Conservation (phyloP, 2,113 vertebrate species). For the Gymnogyps californianus region DNA sequence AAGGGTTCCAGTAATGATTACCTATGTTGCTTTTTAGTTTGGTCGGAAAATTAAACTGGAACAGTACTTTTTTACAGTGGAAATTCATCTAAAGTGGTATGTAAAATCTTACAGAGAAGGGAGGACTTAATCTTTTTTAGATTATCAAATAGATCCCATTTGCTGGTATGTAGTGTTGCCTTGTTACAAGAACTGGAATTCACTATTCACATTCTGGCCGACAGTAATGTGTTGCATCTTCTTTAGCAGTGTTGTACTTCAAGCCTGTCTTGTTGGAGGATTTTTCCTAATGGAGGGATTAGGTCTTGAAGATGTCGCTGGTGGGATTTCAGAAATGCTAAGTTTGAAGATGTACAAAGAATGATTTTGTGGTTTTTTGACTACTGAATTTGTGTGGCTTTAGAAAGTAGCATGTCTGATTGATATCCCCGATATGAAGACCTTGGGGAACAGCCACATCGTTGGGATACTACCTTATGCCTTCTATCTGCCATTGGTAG, state of each 20-base stretch:
- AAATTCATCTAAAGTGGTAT: not conserved
- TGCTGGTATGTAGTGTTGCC: not conserved
- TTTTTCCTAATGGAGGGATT: not conserved
- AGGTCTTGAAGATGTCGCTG: not conserved
- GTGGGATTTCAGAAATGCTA: not conserved
- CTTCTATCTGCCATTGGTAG: not conserved
- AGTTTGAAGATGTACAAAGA: not conserved
- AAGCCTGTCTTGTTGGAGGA: not conserved
- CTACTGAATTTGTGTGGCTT: not conserved
- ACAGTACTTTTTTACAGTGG: not conserved
- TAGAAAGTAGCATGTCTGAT: not conserved
- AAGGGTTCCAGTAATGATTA: not conserved
- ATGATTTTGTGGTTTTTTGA: not conserved
- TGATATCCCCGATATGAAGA: not conserved
- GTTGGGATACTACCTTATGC: not conserved
- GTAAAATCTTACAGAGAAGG: not conserved
- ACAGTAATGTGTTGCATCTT: not conserved
- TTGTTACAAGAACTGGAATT: not conserved
- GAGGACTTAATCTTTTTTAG: not conserved
- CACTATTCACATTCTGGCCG: accelerated
- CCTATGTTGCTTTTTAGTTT: not conserved
- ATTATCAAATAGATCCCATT: not conserved
- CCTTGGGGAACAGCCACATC: not conserved
- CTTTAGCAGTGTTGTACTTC: not conserved
- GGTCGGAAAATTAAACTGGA: not conserved